Percentiles rank a stretch among this genome's conserved stretches.
Conservation (phyloP, 64 coral and sea anemone genomes). For the Hydrozoanthus tunicans region DNA sequence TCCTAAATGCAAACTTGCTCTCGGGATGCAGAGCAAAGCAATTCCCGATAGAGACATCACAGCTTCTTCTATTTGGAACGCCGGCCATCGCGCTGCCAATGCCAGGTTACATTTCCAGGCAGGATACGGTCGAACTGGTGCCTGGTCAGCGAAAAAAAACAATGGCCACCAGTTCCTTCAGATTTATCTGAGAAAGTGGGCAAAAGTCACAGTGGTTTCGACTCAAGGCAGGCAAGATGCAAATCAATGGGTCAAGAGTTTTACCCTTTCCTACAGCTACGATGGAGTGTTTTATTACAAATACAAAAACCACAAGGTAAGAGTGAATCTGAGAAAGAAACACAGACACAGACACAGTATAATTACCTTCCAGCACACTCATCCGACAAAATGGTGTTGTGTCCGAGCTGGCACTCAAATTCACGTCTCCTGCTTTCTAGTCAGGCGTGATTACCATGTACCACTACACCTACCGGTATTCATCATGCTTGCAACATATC, state of each 20-base stretch:
- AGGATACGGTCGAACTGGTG: background rate
- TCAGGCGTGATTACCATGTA: too few relatives aligned
- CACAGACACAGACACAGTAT: too few relatives aligned
- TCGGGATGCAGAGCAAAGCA: background rate
- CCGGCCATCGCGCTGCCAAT: background rate
- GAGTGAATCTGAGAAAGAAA: too few relatives aligned
- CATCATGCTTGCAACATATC: too few relatives aligned
- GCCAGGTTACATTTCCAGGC: background rate
- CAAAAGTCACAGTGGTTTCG: background rate
- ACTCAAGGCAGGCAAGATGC: background rate
- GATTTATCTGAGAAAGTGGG: background rate
- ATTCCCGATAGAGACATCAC: background rate
- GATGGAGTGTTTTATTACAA: background rate
- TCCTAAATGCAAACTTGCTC: background rate
- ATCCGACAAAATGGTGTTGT: too few relatives aligned
- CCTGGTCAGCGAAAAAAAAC: background rate
- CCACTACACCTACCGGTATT: too few relatives aligned
- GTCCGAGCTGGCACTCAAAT: too few relatives aligned
- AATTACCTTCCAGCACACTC: too few relatives aligned
- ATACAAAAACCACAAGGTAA: background rate
- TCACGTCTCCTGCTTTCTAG: too few relatives aligned
- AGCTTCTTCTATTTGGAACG: background rate
- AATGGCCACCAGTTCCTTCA: background rate
- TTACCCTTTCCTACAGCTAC: background rate
- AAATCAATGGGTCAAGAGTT: conserved; percentile 7